Percentiles rank a stretch among this genome's conserved stretches.
These are phyloP conservation scores for Forbesichthys papilliferus DNA, from an alignment of 2,113 vertebrate species.

Conservation along the genomic window DNA sequence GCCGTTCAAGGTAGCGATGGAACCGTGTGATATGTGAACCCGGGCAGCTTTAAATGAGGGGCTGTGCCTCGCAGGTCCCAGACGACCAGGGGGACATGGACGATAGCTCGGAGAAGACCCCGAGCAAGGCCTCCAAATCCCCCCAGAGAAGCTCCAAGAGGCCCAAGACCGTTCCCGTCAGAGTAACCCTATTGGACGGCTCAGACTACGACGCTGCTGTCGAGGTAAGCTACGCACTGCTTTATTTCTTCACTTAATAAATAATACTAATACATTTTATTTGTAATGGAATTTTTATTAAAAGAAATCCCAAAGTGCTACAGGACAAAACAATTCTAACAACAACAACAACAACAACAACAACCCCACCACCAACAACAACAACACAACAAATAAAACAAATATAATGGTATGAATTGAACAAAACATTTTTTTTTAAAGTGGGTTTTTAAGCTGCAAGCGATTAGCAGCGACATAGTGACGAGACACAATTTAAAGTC, in stretches of 20 bases:
- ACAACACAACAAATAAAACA: too few relatives aligned
- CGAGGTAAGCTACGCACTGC: slow-evolving; percentile 79
- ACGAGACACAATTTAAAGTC: too few relatives aligned
- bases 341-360: too few relatives aligned
- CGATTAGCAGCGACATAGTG: too few relatives aligned
- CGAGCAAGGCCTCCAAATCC: slow-evolving; percentile 94
- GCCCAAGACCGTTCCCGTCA: slow-evolving; percentile 88
- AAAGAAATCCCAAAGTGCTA: too few relatives aligned
- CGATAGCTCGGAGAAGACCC: slow-evolving; percentile 92
- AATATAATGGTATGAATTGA: too few relatives aligned
- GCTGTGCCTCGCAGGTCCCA: slow-evolving; percentile 64
- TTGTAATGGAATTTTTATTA: too few relatives aligned
- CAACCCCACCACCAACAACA: too few relatives aligned
- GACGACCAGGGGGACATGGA: slow-evolving; percentile 87
- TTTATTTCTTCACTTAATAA: background rate
- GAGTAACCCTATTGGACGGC: slow-evolving; percentile 90
- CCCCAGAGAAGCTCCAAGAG: slow-evolving; percentile 91
- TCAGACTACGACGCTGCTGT: slow-evolving; percentile 89
- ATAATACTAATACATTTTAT: too few relatives aligned
- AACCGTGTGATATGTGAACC: slow-evolving; percentile 4
- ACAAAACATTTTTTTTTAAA: too few relatives aligned
- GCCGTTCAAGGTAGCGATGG: background rate
- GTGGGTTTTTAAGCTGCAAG: too few relatives aligned
- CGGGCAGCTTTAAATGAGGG: slow-evolving; percentile 23
- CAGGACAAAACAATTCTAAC: too few relatives aligned